Percentiles rank a stretch among this genome's conserved stretches.
Evolutionary conservation across 2,888 invertebrate genomes (phyloP).

Genomic region (Ophion slaviceki): DNA sequence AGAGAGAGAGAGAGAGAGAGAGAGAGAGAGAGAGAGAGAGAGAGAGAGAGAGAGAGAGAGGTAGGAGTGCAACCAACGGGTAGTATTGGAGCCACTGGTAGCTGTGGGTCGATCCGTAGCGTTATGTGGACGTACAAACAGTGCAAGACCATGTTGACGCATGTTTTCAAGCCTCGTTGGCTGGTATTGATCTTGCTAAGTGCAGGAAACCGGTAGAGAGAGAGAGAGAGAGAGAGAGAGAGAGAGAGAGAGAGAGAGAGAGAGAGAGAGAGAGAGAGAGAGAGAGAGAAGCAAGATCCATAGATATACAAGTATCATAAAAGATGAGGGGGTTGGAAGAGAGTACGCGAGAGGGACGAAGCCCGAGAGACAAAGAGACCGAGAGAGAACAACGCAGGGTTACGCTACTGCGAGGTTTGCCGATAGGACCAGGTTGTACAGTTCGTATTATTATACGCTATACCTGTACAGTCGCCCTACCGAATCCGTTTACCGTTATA

Average conservation of each 20-base stretch:
- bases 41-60: constrained; percentile 57
- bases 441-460: constrained; percentile 11
- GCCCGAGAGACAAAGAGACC: constrained; percentile 61
- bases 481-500: constrained; percentile 29
- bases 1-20: no score
- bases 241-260: no score
- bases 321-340: constrained; percentile 31
- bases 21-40: no score
- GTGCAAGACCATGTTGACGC: constrained; percentile 86
- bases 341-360: constrained; percentile 62
- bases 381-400: constrained; percentile 54
- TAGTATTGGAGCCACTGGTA: constrained; percentile 67
- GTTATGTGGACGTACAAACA: constrained; percentile 84
- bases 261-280: constrained; percentile 74
- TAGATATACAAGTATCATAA: constrained; percentile 25
- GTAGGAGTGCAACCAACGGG: constrained; percentile 56
- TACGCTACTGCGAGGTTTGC: constrained; percentile 51
- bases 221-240: constrained; percentile 75
- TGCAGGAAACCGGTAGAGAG: constrained; percentile 82
- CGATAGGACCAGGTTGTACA: constrained; percentile 44
- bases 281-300: constrained; percentile 54
- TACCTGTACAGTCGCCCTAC: constrained; percentile 5
- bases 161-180: constrained; percentile 87
- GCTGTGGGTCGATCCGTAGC: constrained; percentile 75
- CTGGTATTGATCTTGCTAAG: constrained; percentile 86